Conservation (phyloP, 1,140 invertebrate species). For the Bombyx mandarina region DNA sequence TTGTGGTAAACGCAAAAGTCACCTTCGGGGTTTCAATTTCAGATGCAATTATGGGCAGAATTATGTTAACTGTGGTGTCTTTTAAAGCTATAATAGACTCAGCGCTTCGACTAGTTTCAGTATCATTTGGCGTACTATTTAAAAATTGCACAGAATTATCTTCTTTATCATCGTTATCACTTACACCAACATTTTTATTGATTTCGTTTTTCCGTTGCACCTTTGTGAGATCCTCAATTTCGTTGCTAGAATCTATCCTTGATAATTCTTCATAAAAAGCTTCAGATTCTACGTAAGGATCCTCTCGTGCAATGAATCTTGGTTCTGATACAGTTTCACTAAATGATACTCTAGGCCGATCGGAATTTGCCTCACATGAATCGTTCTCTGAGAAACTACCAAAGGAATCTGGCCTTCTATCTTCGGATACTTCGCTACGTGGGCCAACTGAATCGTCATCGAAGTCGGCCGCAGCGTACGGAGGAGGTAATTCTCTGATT, state of each 20-base stretch:
- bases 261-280: slow-evolving; percentile 49
- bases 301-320: slow-evolving; percentile 59
- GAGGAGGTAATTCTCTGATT: slow-evolving; percentile 65
- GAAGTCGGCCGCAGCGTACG: slow-evolving; percentile 58
- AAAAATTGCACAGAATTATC: slow-evolving; percentile 22
- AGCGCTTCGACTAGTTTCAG: slow-evolving; percentile 46
- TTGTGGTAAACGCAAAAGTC: slow-evolving; percentile 38
- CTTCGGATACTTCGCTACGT: slow-evolving; percentile 59
- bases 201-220: slow-evolving; percentile 68
- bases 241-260: slow-evolving; percentile 54
- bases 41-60: slow-evolving; percentile 29
- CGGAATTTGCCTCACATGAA: slow-evolving; percentile 47
- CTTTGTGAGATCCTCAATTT: slow-evolving; percentile 58
- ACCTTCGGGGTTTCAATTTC: slow-evolving; percentile 39
- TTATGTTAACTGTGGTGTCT: slow-evolving; percentile 57
- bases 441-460: slow-evolving; percentile 62
- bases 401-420: slow-evolving; percentile 60
- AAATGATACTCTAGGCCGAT: slow-evolving; percentile 34
- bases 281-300: slow-evolving; percentile 57
- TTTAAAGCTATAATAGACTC: slow-evolving; percentile 53
- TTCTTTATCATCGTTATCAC: slow-evolving; percentile 30
- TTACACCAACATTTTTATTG: slow-evolving; percentile 55
- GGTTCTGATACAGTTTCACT: slow-evolving; percentile 57
- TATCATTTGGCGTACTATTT: slow-evolving; percentile 41
- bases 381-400: slow-evolving; percentile 64